phyloP scores from a whole-genome alignment of 1,140 invertebrate species.

The Diorhabda sublineata region DNA sequence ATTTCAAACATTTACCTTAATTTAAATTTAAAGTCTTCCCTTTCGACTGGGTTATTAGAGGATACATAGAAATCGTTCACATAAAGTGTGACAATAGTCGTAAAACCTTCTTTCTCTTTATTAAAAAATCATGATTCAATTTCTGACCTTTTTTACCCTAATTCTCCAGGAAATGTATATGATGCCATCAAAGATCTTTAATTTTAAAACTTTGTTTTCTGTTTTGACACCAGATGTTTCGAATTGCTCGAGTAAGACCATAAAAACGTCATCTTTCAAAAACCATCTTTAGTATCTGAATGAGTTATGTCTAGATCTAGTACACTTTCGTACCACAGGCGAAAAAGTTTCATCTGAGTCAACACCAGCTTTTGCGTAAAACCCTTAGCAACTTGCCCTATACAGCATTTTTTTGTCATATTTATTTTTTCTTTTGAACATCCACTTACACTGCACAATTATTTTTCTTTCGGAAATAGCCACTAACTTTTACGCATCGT shows the following conservation, averaged over 20 bases:
- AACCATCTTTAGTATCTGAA: slow-evolving; percentile 37
- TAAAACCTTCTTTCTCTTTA: slow-evolving; percentile 5
- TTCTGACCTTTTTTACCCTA: slow-evolving; percentile 28
- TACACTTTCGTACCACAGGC: slow-evolving; percentile 40
- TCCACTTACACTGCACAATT: slow-evolving; percentile 44
- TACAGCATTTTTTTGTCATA: slow-evolving; percentile 33
- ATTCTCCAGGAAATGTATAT: no score
- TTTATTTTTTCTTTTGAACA: slow-evolving; percentile 44
- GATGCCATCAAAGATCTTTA: no score
- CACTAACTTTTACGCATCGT: slow-evolving; percentile 43
- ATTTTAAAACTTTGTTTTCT: slow-evolving; percentile 37
- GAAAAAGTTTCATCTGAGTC: slow-evolving; percentile 42
- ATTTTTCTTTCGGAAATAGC: slow-evolving; percentile 26
- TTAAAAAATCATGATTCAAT: slow-evolving; percentile 38
- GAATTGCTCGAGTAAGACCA: slow-evolving; percentile 44
- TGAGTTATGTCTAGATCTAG: slow-evolving; percentile 28
- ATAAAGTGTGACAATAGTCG: slow-evolving; percentile 10
- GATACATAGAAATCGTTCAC: slow-evolving; percentile 20
- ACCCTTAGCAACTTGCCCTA: slow-evolving; percentile 42
- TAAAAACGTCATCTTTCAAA: slow-evolving; percentile 45
- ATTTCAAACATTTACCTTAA: slow-evolving; percentile 29
- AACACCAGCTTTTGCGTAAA: slow-evolving; percentile 42
- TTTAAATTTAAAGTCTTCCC: neutral
- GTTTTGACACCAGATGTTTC: slow-evolving; percentile 33
- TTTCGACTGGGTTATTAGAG: neutral